Percentiles rank a stretch among this genome's conserved stretches.
These are phyloP conservation scores for Sebastes matsubarae DNA, from an alignment of 2,797 vertebrate species.

Conservation along the genomic window DNA sequence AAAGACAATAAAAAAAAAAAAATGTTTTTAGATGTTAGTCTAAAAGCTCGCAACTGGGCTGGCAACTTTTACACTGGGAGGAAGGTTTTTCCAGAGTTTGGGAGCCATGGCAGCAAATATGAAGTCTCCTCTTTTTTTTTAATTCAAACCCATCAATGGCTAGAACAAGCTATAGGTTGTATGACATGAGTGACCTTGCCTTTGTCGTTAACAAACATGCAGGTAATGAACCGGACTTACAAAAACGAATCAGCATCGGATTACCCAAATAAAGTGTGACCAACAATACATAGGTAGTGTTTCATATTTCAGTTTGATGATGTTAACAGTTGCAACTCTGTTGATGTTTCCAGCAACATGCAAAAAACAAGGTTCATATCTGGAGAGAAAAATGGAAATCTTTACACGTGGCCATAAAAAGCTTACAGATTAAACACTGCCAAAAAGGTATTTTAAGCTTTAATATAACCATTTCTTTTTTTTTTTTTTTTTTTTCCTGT, in stretches of 20 bases:
- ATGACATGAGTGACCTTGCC: slow-evolving; percentile 19
- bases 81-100: slow-evolving; percentile 1
- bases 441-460: slow-evolving; percentile 74
- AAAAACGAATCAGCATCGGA: slow-evolving; percentile 35
- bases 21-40: not conserved
- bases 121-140: not conserved
- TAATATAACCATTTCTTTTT: slow-evolving; percentile 68
- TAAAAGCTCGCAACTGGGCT: slow-evolving; percentile 1
- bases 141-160: not conserved
- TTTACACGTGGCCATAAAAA: slow-evolving; percentile 62
- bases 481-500: slow-evolving; percentile 39
- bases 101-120: not conserved
- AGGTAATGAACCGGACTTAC: slow-evolving; percentile 15
- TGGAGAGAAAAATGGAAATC: slow-evolving; percentile 50
- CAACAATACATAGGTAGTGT: slow-evolving; percentile 67
- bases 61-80: slow-evolving; percentile 12
- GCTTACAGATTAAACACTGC: slow-evolving; percentile 72
- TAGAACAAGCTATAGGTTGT: not conserved
- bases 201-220: slow-evolving; percentile 28
- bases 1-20: slow-evolving; percentile 1
- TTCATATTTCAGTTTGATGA: slow-evolving; percentile 52
- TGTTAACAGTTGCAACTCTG: slow-evolving; percentile 38
- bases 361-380: slow-evolving; percentile 59
- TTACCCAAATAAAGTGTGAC: slow-evolving; percentile 60
- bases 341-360: slow-evolving; percentile 62